Evolutionary conservation across 2,888 invertebrate species (phyloP).

Genomic region (Orchesella flavescens): DNA sequence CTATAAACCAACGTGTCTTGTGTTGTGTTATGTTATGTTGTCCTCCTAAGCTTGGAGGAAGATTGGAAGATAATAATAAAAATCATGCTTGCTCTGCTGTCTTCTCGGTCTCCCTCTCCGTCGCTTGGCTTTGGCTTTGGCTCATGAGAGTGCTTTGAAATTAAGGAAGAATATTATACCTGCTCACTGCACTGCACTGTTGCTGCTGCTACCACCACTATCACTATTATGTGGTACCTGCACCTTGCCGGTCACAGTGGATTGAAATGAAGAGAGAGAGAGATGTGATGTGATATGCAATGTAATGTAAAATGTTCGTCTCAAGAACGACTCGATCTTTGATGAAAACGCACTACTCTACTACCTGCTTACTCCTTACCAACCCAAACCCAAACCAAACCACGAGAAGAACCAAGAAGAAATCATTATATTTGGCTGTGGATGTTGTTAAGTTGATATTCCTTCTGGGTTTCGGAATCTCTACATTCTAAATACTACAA

Average conservation of each 20-base stretch:
- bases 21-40: not conserved
- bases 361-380: not conserved
- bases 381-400: not conserved
- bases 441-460: not conserved
- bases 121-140: not conserved
- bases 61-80: conserved; percentile 56
- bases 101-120: not conserved
- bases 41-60: conserved; percentile 39
- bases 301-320: not conserved
- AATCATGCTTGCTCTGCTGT: conserved; percentile 43
- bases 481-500: not conserved
- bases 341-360: not conserved
- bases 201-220: too few species aligned
- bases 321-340: not conserved
- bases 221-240: conserved; percentile 36
- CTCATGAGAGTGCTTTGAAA: too few species aligned
- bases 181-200: too few species aligned
- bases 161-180: too few species aligned
- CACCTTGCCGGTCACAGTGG: conserved; percentile 37
- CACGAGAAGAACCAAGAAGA: conserved; percentile 3
- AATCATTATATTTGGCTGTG: conserved; percentile 2
- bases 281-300: conserved; percentile 4
- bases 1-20: conserved; percentile 8
- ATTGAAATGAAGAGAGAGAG: not conserved
- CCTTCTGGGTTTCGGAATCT: conserved; percentile 20